Evolutionary conservation across 2,888 invertebrate genomes (phyloP), one percentile per base, ranked within the genome.

Genomic region (Spialia ferax): DNA sequence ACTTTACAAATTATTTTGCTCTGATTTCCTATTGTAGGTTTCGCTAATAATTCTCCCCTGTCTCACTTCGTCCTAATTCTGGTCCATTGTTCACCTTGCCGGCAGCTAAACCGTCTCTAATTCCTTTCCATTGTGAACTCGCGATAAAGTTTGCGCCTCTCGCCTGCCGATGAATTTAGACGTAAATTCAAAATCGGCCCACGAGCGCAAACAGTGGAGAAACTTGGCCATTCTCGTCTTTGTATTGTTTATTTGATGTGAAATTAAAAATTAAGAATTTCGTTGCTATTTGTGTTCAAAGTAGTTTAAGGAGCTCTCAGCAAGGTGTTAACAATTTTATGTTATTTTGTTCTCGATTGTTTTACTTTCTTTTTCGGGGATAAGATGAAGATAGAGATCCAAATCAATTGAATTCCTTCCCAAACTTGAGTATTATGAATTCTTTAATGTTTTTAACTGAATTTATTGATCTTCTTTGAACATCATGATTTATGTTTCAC

Each of bases 101-200:
- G 74, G 71, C 74, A 73, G 71, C 77, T 74, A 76, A 76, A 76
- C 74, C 69, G 71, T 67, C 68, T 71, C 73, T 74, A 77, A 77
- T 77, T 75, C 75, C 74, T 75, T 76, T 75, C 75, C 73, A 76
- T 77, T 77, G 76, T 77, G 65, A 69, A 70, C 45, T 56, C 56
- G 55, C 61, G 72, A 70, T 71, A 76, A 74, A 76, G 73, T 76
- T 75, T 73, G 72, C 69, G 71, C 64, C 64, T 67, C 66, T 66
- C 45, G 45, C 48, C 48, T 48, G 69, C 70, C 73, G 68, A 74
- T 74, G 69, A 68, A 57, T 71, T 71, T 72, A 63, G 70, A 71
- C 59, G 63, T 60, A 73, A 68, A 69, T 75, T 69, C 60, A 55
- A 63, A 73, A 71, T 68, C 69, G 70, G 69, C 70, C 66, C 26